phyloP scores from a whole-genome alignment of 2,113 vertebrate species.

The Hippoglossus stenolepis region DNA sequence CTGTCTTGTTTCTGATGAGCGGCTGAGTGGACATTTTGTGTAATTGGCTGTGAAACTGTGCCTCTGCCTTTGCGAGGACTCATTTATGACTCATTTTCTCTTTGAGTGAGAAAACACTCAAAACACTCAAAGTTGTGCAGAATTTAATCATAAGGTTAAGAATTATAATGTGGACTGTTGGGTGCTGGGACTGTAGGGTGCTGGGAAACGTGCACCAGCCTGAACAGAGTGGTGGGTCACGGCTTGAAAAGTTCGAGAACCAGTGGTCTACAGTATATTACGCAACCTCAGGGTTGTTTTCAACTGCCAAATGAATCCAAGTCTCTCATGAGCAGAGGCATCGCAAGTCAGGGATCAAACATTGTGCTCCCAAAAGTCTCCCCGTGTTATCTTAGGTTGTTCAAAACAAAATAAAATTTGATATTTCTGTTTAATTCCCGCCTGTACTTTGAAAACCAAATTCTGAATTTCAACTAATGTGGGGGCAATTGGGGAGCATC shows the following conservation, averaged over 20 bases:
- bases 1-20: background rate
- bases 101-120: too few relatives aligned
- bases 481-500: conserved; percentile 25
- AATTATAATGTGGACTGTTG: too few relatives aligned
- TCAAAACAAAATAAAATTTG: background rate
- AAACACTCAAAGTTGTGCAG: too few relatives aligned
- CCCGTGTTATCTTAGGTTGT: background rate
- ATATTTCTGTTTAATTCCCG: background rate
- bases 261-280: background rate
- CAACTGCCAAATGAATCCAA: background rate
- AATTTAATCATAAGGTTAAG: too few relatives aligned
- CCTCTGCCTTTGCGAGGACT: too few relatives aligned
- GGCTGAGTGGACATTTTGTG: background rate
- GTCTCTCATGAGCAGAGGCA: background rate
- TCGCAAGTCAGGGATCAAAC: background rate
- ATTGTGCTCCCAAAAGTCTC: background rate
- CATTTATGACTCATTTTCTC: too few relatives aligned
- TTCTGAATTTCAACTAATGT: conserved; percentile 9
- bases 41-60: too few relatives aligned
- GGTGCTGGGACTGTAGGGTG: too few relatives aligned
- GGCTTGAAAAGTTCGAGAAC: background rate
- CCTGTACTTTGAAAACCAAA: background rate
- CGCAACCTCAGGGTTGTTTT: background rate
- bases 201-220: too few relatives aligned
- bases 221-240: too few relatives aligned